Evolutionary conservation across 2,888 invertebrate species (phyloP).

Genomic region (Nesidiocoris tenuis): DNA sequence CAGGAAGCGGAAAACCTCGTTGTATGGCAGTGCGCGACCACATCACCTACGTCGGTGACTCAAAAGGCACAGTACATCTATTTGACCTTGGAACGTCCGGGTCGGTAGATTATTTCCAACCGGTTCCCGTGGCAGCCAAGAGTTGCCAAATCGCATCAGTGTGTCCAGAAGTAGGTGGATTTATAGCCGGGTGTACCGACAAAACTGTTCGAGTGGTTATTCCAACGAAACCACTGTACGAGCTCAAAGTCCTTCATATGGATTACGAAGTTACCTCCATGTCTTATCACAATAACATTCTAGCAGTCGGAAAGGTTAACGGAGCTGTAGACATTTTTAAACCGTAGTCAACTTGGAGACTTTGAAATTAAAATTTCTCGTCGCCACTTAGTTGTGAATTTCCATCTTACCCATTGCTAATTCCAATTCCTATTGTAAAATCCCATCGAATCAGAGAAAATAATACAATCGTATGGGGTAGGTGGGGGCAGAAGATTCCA

Average conservation of each 20-base stretch:
- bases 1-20: not conserved
- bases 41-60: slow-evolving; percentile 29
- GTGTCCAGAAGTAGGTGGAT: slow-evolving; percentile 19
- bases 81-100: slow-evolving; percentile 4
- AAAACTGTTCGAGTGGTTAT: slow-evolving; percentile 7
- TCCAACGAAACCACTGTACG: slow-evolving; percentile 6
- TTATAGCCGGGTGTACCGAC: slow-evolving; percentile 30
- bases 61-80: slow-evolving; percentile 22
- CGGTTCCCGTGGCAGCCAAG: not conserved
- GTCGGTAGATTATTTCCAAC: slow-evolving; percentile 19
- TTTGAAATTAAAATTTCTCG: too few species aligned
- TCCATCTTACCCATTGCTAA: too few species aligned
- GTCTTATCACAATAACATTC: slow-evolving; percentile 24
- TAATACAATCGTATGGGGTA: too few species aligned
- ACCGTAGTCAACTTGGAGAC: too few species aligned
- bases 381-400: too few species aligned
- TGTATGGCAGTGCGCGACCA: slow-evolving; percentile 5
- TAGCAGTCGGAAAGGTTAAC: slow-evolving; percentile 26
- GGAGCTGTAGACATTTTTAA: slow-evolving; percentile 30
- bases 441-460: too few species aligned
- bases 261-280: slow-evolving; percentile 26
- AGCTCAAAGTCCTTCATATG: slow-evolving; percentile 7
- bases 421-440: too few species aligned
- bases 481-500: too few species aligned
- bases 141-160: slow-evolving; percentile 17